phyloP scores from a whole-genome alignment of 2,113 vertebrate genomes.

The Elaphurus davidianus region DNA sequence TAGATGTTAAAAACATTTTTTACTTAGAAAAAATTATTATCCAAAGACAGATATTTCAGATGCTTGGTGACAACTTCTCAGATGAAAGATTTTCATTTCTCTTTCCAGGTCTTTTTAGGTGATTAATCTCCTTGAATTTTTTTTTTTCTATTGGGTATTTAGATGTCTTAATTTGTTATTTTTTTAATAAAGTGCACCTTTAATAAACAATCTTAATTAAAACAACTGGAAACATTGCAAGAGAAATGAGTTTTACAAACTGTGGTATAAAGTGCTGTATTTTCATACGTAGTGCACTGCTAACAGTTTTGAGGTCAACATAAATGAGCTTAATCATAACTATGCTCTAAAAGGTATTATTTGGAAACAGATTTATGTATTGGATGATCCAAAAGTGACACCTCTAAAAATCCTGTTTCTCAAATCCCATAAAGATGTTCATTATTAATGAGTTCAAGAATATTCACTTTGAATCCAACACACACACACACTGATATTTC shows the following conservation, averaged over 20 bases:
- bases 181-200: background rate
- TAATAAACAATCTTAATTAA: background rate
- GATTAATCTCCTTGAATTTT: slow-evolving; percentile 3
- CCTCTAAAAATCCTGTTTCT: background rate
- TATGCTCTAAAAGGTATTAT: background rate
- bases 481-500: background rate
- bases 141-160: background rate
- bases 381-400: background rate
- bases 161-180: background rate
- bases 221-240: background rate
- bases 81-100: background rate
- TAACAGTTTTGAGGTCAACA: background rate
- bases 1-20: background rate
- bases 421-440: background rate
- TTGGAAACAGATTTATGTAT: background rate
- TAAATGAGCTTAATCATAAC: background rate
- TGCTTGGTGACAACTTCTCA: background rate
- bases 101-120: background rate
- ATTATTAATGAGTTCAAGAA: background rate
- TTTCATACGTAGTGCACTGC: background rate
- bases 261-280: background rate
- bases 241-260: slow-evolving; percentile 26
- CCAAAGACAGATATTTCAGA: background rate
- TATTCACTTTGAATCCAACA: background rate
- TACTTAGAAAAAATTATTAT: background rate